Base-by-base conservation (phyloP, 1,140 invertebrate species). In the Aphaenogaster floridana region DNA sequence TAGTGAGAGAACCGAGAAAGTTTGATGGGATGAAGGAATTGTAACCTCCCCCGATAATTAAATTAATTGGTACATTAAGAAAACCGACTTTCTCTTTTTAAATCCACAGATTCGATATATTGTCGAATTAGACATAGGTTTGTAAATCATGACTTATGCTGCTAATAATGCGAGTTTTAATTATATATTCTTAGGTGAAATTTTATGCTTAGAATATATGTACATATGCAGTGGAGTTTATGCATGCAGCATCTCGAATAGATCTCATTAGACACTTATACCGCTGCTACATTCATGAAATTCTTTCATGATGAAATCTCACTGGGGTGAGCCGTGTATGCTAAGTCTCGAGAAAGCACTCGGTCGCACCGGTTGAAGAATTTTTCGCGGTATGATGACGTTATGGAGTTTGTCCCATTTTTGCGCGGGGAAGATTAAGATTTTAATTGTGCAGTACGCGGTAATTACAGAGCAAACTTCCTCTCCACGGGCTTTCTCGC, bases 361-460 rank as follows among this genome's bases (percentile, higher is more conserved):
- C 50, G 59, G 21, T 34, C 36, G 68, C 57, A 36, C 48, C 63
- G 59, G 63, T 81, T 57, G 54, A 71, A 68, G 57, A 66, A 88
- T 81, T 86, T 50, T 52, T 34, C 66, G 66, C 52, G 72, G 63
- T 45, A 76, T 64, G 79, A 84, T 85, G 57, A 72, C 78, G 72
- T 83, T 76, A 57, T 52, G 36, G 54, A 52, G 68, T 61, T 50
- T 57, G 87, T 86, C 52, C 42, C 72, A 83, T 83, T 87, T 87
- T 90, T 87, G 54, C 52, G 28, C 74, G 39, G 45, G 21, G 63
- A 69, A 92, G 90, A 93, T 92, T 91, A 92, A 92, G 92, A 91
- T 92, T 93, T 93, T 93, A 93, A 93, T 93, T 93, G 89, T 84
- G 64, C 88, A 63, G 68, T 54, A 80, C 78, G 80, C 52, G 54